These are phyloP conservation scores for Meta bourneti DNA, from an alignment of 2,888 invertebrate genomes.

Conservation along the genomic window DNA sequence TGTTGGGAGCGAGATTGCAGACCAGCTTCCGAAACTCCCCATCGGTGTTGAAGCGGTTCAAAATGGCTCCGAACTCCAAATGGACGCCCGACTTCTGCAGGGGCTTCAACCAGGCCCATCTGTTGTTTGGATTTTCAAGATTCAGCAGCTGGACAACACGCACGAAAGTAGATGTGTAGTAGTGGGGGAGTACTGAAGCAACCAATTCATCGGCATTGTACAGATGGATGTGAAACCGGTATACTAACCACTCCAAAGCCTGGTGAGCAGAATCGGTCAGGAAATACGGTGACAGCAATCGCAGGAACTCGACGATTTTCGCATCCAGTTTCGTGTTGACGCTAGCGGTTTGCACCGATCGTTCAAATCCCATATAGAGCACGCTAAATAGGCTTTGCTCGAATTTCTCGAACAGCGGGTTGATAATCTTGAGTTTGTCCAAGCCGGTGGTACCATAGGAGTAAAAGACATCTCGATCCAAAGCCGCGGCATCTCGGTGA, in stretches of 20 bases:
- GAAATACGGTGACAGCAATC: constrained; percentile 91
- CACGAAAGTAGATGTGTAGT: constrained; percentile 94
- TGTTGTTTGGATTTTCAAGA: constrained; percentile 84
- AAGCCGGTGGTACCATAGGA: constrained; percentile 93
- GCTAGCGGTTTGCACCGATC: constrained; percentile 88
- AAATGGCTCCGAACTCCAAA: constrained; percentile 87
- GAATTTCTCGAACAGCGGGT: constrained; percentile 87
- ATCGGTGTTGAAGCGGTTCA: constrained; percentile 87
- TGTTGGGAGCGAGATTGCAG: constrained; percentile 83
- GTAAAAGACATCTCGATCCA: constrained; percentile 91
- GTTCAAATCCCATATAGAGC: constrained; percentile 89
- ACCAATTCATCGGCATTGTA: constrained; percentile 92
- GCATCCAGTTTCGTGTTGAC: constrained; percentile 89
- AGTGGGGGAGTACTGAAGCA: constrained; percentile 92
- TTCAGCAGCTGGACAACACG: constrained; percentile 88
- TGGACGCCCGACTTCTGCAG: constrained; percentile 88
- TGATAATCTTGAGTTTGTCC: constrained; percentile 88
- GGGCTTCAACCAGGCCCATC: constrained; percentile 89
- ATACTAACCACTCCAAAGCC: constrained; percentile 96
- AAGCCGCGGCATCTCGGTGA: constrained; percentile 91
- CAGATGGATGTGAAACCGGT: constrained; percentile 92
- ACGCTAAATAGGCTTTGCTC: constrained; percentile 88
- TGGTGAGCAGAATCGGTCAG: constrained; percentile 91
- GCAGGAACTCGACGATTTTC: constrained; percentile 89
- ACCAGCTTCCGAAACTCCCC: constrained; percentile 85